These are phyloP conservation scores for Meriones psammophilus DNA, from an alignment of 2,797 vertebrate genomes.

Conservation along the genomic window DNA sequence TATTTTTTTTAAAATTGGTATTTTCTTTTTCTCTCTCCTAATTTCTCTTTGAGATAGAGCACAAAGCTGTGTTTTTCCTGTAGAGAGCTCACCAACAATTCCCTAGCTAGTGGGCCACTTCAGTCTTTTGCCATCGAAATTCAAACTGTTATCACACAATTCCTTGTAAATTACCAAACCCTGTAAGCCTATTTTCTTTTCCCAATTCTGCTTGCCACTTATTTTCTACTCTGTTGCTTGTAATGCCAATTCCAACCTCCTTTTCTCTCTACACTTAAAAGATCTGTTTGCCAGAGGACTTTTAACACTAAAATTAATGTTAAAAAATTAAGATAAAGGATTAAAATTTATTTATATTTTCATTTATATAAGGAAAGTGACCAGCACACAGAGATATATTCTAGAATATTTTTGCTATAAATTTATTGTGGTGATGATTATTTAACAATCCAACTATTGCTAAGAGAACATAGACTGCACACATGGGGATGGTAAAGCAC, in stretches of 20 bases:
- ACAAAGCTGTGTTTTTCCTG: not conserved
- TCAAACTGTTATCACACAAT: constrained; percentile 66
- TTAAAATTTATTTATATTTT: constrained; percentile 37
- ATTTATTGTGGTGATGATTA: not conserved
- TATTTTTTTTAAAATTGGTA: not conserved
- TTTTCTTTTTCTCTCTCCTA: constrained; percentile 7
- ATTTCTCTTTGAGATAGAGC: constrained; percentile 41
- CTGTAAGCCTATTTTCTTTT: constrained; percentile 46
- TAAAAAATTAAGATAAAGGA: not conserved
- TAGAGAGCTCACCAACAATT: constrained; percentile 17
- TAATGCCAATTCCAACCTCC: not conserved
- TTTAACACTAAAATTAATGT: not conserved
- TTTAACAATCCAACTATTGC: not conserved
- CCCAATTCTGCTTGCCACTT: not conserved
- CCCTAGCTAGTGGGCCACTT: constrained; percentile 5
- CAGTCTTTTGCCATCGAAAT: constrained; percentile 47
- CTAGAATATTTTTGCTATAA: not conserved
- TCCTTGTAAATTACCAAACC: constrained; percentile 59
- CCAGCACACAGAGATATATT: not conserved
- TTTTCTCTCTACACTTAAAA: not conserved
- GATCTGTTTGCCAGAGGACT: not conserved
- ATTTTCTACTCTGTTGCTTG: constrained; percentile 17
- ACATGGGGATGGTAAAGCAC: not conserved
- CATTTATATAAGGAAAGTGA: constrained; percentile 56
- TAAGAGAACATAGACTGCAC: not conserved